Base-by-base conservation (phyloP, 2,113 vertebrate genomes). In the Chamaetylas fuelleborni region DNA sequence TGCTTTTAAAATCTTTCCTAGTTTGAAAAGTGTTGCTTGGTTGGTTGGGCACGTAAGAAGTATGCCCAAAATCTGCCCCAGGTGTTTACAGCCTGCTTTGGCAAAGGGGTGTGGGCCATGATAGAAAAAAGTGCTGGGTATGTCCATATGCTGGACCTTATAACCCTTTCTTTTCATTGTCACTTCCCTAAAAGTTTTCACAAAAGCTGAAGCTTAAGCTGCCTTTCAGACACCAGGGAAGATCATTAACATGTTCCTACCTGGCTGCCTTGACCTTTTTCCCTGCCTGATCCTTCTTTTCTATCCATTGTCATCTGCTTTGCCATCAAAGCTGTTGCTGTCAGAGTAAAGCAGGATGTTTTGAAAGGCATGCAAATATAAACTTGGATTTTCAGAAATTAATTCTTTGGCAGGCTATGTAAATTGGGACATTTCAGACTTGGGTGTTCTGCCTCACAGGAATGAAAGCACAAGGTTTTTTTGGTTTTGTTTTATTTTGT, bases 1-100 rank as follows among this genome's bases (percentile, higher is more conserved):
- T 81, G 31, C 66, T 95, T 93, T 86, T 51, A 92, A 89, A 82
- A 58, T 84, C 43, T 71, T 93, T 81, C 26, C 10, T 77, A 23
- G 36, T 67, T 89, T 88, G 36, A 83, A 72, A 91, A 61, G 48
- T 42, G 50, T 88, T 20, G 12, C 50, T 95, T 71, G 50, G 20
- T 92, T 79, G 62, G 29, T 69, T 74, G 29, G 33, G 74, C 8
- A 4, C 71, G 19, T 73, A 56, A 86, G 86, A 94, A 83, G 43
- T 71, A n/a, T 79, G 64, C 85, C 64, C 76, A 80, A 92, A 94
- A 73, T 26, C 33, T 51, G 54, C 53, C 72, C 25, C 67, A 28
- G 10, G 36, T 78, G 10, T 61, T 87, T 50, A 34, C 40, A 56
- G 14, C 1, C 0, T 86, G 58, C 85, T 91, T 87, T 73, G 76